phyloP scores from a whole-genome alignment of 2,888 invertebrate species.

The Gnatocerus cornutus region DNA sequence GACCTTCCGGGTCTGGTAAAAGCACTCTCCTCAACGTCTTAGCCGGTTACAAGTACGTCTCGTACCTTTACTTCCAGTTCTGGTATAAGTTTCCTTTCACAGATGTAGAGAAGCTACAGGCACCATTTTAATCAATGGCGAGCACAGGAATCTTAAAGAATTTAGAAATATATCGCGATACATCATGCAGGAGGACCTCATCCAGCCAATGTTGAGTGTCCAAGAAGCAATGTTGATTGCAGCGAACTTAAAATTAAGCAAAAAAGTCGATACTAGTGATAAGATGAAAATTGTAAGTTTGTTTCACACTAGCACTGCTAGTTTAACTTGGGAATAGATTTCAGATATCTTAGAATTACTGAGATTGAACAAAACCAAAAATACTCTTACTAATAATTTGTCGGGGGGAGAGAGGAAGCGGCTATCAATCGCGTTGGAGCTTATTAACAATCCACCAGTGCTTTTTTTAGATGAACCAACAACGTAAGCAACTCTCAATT shows the following conservation, averaged over 20 bases:
- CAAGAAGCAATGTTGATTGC: constrained; percentile 91
- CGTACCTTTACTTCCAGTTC: no score
- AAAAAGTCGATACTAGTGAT: constrained; percentile 74
- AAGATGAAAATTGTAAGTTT: constrained; percentile 82
- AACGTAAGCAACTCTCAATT: constrained; percentile 84
- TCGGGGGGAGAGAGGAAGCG: constrained; percentile 96
- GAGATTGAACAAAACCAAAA: constrained; percentile 81
- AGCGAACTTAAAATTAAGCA: constrained; percentile 90
- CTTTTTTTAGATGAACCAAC: constrained; percentile 97
- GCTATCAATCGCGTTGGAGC: constrained; percentile 93
- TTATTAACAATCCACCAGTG: constrained; percentile 95
- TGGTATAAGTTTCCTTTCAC: constrained; percentile 43
- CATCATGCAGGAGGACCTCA: constrained; percentile 94
- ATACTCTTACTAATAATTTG: constrained; percentile 82
- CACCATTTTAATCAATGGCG: constrained; percentile 84
- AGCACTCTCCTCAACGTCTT: constrained; percentile 91
- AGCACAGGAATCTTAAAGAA: constrained; percentile 81
- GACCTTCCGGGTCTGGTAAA: constrained; percentile 95
- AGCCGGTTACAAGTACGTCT: constrained; percentile 90
- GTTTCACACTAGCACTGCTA: constrained; percentile 13
- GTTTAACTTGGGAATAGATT: constrained; percentile 76
- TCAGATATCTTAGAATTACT: constrained; percentile 89
- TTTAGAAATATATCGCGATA: constrained; percentile 94
- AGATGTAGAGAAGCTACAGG: constrained; percentile 83
- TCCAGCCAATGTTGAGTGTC: constrained; percentile 91